These are phyloP conservation scores for Pycnomerus fuliginosus DNA, from an alignment of 2,888 invertebrate species.

Conservation along the genomic window DNA sequence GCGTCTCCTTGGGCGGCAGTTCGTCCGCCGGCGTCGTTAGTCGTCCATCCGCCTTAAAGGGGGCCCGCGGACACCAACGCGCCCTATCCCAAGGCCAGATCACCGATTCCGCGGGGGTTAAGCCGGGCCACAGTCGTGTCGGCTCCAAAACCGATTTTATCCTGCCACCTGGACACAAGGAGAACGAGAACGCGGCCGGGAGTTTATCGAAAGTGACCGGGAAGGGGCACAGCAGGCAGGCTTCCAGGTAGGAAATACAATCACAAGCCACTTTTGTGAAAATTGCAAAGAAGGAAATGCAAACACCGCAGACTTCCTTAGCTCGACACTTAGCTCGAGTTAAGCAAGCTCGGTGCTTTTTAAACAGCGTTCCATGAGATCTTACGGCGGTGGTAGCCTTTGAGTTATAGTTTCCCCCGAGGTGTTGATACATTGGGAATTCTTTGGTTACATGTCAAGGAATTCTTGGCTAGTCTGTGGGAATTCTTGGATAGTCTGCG, in stretches of 20 bases:
- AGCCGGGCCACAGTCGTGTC: conserved; percentile 74
- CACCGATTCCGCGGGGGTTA: conserved; percentile 69
- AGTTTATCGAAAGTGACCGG: conserved; percentile 52
- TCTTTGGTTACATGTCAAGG: too few relatives aligned
- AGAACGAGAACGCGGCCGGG: conserved; percentile 46
- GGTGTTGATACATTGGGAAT: too few relatives aligned
- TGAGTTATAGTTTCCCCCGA: too few relatives aligned
- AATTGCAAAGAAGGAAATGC: too few relatives aligned
- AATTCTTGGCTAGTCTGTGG: too few relatives aligned
- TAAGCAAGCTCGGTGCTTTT: too few relatives aligned
- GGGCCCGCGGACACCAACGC: conserved; percentile 65
- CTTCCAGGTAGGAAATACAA: conserved; percentile 86
- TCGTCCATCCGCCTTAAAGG: conserved; percentile 72
- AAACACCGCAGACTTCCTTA: too few relatives aligned
- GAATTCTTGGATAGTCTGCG: too few relatives aligned
- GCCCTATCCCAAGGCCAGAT: conserved; percentile 62
- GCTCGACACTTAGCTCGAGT: too few relatives aligned
- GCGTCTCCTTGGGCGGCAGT: conserved; percentile 52
- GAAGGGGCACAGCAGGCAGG: conserved; percentile 80
- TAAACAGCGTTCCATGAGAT: too few relatives aligned
- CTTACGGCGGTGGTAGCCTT: too few relatives aligned
- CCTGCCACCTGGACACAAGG: conserved; percentile 82
- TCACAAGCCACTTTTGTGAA: too few relatives aligned
- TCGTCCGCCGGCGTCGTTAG: conserved; percentile 50
- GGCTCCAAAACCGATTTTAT: conserved; percentile 89